Percentiles rank a stretch among this genome's conserved stretches.
phyloP scores from a whole-genome alignment of 2,888 invertebrate species.

The Cistogaster globosa region DNA sequence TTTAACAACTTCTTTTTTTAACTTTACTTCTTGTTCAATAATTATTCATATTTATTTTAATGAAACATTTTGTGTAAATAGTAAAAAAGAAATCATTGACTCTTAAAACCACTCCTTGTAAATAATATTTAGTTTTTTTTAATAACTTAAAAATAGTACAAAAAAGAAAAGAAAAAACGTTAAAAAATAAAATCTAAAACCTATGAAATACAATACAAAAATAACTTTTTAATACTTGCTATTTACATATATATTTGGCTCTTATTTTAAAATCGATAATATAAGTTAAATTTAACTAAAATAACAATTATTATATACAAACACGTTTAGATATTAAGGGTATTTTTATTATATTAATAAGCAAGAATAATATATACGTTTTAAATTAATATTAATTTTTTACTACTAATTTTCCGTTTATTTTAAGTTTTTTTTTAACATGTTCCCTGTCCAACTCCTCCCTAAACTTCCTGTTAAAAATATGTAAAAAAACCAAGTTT shows the following conservation, averaged over 20 bases:
- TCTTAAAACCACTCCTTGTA: slow-evolving; percentile 1
- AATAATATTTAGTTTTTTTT: slow-evolving; percentile 32
- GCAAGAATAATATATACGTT: slow-evolving; percentile 31
- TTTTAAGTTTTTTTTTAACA: slow-evolving; percentile 29
- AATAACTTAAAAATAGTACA: slow-evolving; percentile 64
- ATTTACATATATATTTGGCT: slow-evolving; percentile 34
- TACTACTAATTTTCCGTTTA: slow-evolving; percentile 10
- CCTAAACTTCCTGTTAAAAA: slow-evolving; percentile 33
- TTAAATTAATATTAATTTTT: slow-evolving; percentile 19
- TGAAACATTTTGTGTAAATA: slow-evolving; percentile 3
- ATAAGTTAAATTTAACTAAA: slow-evolving; percentile 49
- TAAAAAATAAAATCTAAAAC: background rate
- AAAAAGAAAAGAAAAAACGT: slow-evolving; percentile 22
- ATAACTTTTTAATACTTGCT: slow-evolving; percentile 63
- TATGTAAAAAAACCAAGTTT: slow-evolving; percentile 74
- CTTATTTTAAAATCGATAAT: slow-evolving; percentile 30
- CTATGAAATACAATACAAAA: slow-evolving; percentile 3
- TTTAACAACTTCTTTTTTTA: background rate
- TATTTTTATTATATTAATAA: slow-evolving; percentile 66
- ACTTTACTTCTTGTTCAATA: background rate
- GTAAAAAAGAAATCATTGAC: background rate
- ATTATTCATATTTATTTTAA: background rate
- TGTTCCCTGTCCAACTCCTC: background rate
- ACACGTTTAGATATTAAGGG: slow-evolving; percentile 49
- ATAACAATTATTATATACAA: slow-evolving; percentile 7